Percentiles rank a stretch among this genome's conserved stretches.
Conservation (phyloP, 2,888 invertebrate species). For the Leucania comma region DNA sequence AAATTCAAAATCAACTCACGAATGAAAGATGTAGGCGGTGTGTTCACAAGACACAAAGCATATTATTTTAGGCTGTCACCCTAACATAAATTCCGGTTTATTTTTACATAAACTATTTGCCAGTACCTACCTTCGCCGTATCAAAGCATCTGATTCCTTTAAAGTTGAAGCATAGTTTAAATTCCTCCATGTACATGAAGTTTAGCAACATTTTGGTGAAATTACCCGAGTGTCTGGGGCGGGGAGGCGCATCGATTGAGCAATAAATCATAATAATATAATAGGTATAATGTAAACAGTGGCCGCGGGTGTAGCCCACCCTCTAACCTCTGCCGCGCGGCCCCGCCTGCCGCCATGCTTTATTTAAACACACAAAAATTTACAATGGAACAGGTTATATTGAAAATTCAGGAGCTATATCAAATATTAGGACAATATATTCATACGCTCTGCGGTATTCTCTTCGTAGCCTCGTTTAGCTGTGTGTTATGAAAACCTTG, state of each 20-base stretch:
- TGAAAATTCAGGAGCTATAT: conserved; percentile 56
- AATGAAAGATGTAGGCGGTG: conserved; percentile 18
- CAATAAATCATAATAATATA: conserved; percentile 89
- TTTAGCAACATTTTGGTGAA: conserved; percentile 83
- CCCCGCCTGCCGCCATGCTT: conserved; percentile 55
- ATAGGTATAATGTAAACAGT: conserved; percentile 87
- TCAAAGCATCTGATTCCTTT: conserved; percentile 85
- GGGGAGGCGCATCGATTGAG: conserved; percentile 84
- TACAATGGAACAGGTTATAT: conserved; percentile 70
- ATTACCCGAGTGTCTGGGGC: conserved; percentile 76
- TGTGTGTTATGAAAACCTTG: background rate
- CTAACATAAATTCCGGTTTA: conserved; percentile 56
- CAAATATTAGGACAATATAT: conserved; percentile 59
- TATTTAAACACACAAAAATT: conserved; percentile 68
- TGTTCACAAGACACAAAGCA: conserved; percentile 49
- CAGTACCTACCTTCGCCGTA: conserved; percentile 67
- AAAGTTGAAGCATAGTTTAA: conserved; percentile 82
- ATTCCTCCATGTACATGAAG: conserved; percentile 83
- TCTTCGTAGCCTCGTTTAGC: background rate
- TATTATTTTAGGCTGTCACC: conserved; percentile 51
- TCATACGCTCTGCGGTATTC: conserved; percentile 3
- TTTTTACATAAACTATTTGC: conserved; percentile 65
- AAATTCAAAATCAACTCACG: conserved; percentile 22
- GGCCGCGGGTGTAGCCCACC: conserved; percentile 73
- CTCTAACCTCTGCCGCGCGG: conserved; percentile 58